Evolutionary conservation across 2,888 invertebrate species (phyloP).

Genomic region (Calliopum simillimum): DNA sequence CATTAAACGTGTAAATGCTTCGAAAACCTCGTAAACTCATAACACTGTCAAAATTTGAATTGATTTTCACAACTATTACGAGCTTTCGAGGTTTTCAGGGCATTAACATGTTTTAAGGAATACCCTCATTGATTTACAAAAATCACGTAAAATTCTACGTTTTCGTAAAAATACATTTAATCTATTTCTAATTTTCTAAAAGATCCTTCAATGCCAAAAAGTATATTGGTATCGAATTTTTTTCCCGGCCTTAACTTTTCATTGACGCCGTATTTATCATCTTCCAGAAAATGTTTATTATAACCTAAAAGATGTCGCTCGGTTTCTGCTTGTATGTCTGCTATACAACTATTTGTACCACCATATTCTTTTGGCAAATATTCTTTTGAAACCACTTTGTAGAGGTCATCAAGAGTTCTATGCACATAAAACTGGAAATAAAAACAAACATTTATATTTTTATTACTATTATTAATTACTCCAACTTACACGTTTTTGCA

Average conservation of each 20-base stretch:
- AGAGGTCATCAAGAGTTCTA: conserved; percentile 73
- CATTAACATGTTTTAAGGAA: no score
- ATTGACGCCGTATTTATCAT: conserved; percentile 61
- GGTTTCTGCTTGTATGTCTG: conserved; percentile 62
- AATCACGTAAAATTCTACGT: no score
- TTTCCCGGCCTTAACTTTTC: conserved; percentile 61
- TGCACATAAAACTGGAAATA: conserved; percentile 60
- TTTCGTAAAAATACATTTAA: no score
- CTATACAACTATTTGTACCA: conserved; percentile 71
- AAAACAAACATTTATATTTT: background rate
- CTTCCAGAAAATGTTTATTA: conserved; percentile 61
- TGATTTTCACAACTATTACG: no score
- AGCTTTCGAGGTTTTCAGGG: no score
- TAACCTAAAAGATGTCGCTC: conserved; percentile 60
- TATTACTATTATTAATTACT: background rate
- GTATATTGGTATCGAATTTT: conserved; percentile 57
- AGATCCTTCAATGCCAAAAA: conserved; percentile 65
- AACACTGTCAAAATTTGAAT: no score
- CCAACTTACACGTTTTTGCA: conserved; percentile 71
- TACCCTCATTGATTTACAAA: no score
- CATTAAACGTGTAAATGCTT: no score
- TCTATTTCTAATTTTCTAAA: conserved; percentile 61
- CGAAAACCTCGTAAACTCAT: no score
- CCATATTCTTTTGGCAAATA: conserved; percentile 77
- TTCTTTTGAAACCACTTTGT: conserved; percentile 72